These are phyloP conservation scores for Dreissena polymorpha DNA, from an alignment of 1,140 invertebrate genomes.

Conservation along the genomic window DNA sequence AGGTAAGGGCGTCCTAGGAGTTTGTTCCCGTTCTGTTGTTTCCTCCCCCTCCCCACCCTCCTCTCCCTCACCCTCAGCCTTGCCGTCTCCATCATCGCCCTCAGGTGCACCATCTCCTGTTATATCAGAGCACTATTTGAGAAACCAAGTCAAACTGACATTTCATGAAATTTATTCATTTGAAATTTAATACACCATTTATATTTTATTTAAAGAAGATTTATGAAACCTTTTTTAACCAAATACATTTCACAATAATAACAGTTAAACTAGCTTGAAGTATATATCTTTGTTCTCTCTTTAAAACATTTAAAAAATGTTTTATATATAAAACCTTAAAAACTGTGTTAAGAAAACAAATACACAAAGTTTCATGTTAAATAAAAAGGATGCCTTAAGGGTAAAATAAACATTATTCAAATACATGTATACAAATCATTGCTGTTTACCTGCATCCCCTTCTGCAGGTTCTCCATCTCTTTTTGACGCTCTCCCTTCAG, in stretches of 20 bases:
- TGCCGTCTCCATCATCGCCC: slow-evolving; percentile 4
- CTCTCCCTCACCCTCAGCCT: slow-evolving; percentile 43
- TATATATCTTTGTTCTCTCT: too few species aligned
- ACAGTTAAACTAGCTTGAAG: too few species aligned
- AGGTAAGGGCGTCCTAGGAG: slow-evolving; percentile 61
- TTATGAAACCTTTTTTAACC: neutral
- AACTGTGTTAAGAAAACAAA: neutral
- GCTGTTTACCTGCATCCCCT: slow-evolving; percentile 24
- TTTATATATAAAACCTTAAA: neutral
- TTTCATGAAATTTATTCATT: slow-evolving; percentile 12
- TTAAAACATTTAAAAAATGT: too few species aligned
- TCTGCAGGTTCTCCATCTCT: slow-evolving; percentile 22
- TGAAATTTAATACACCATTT: neutral
- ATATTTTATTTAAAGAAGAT: neutral
- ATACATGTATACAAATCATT: neutral
- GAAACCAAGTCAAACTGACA: neutral
- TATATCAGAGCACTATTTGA: neutral
- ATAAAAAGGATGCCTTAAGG: too few species aligned
- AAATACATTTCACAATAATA: neutral
- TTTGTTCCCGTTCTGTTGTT: slow-evolving; percentile 46
- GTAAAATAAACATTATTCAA: neutral
- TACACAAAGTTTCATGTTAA: too few species aligned
- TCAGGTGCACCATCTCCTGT: neutral
- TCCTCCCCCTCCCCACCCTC: slow-evolving; percentile 38
- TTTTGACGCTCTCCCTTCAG: slow-evolving; percentile 9